phyloP scores from a whole-genome alignment of 2,888 invertebrate species.

The Hydriomena furcata region DNA sequence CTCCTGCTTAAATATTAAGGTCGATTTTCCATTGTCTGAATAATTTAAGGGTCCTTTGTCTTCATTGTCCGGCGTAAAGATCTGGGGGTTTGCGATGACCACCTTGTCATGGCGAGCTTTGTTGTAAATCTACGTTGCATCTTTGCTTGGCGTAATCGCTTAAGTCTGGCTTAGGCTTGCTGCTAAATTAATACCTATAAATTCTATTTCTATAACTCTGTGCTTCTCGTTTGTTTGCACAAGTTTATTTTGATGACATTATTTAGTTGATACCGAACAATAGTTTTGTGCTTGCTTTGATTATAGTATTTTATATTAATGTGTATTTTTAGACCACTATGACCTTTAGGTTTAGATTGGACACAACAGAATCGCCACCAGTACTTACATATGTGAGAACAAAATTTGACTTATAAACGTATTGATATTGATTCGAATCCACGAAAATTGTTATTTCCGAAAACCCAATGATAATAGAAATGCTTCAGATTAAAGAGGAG shows the following conservation, averaged over 20 bases:
- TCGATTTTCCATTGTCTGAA: slow-evolving; percentile 71
- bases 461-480: no score
- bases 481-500: no score
- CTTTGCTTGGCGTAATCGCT: slow-evolving; percentile 74
- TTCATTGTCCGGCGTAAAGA: slow-evolving; percentile 76
- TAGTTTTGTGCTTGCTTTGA: no score
- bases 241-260: slow-evolving; percentile 17
- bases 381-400: no score
- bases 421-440: no score
- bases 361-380: no score
- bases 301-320: no score
- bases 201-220: slow-evolving; percentile 46
- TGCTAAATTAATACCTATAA: slow-evolving; percentile 75
- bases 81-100: slow-evolving; percentile 80
- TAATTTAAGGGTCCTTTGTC: slow-evolving; percentile 80
- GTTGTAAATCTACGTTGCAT: slow-evolving; percentile 80
- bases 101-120: slow-evolving; percentile 80
- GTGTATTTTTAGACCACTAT: no score
- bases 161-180: slow-evolving; percentile 60
- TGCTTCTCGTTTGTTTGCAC: slow-evolving; percentile 10
- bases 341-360: no score
- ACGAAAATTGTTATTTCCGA: no score
- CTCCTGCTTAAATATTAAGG: slow-evolving; percentile 65
- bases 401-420: no score
- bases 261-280: slow-evolving; percentile 22